Evolutionary conservation across 2,888 invertebrate species (phyloP), one percentile per base, ranked within the genome.

Genomic region (Xestia rhomboidea): DNA sequence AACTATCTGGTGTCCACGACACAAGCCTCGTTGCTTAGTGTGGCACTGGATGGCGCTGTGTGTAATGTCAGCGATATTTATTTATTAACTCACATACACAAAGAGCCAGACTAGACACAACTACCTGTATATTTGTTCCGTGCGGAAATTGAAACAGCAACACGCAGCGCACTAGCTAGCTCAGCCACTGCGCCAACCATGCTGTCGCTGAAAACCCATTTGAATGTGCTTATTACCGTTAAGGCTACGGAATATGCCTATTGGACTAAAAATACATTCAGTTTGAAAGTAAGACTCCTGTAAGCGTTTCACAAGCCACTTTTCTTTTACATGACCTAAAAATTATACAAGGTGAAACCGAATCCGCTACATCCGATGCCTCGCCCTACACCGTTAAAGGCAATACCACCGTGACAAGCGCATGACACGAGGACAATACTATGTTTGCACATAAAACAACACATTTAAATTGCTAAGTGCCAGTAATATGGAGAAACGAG

Each of bases 401-500:
- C 79, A 86, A 86, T 84, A 87, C 85, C 76, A 79, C 83, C 84
- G 77, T 83, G 79, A 88, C 89, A 88, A 84, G 67, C 82, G 68
- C 63, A 86, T 83, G 85, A 86, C 88, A 68, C 85, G 88, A 90
- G 90, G 90, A 93, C 92, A 93, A 92, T 90, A 88, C 87, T 77
- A 83, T 90, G 89, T 92, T 90, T 91, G 90, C 91, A 89, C 89
- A 77, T 86, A 87, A 90, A 90, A 88, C 83, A 80, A 73, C 74
- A 44, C 83, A 91, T 93, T 93, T 92, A 89, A 89, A 92, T 91
- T 91, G 91, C 89, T 89, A 92, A 92, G 87, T 81, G 79, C 69
- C 84, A 68, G 62, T 63, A 69, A 76, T 76, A 63, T 69, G 46
- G 66, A 69, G 76, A 85, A 68, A 68, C 82, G 68, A 71, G 82